A percentile compares a stretch with the other conserved stretches of the same genome.
These are phyloP conservation scores for Champsocephalus gunnari DNA, from an alignment of 2,797 vertebrate genomes.

Conservation along the genomic window DNA sequence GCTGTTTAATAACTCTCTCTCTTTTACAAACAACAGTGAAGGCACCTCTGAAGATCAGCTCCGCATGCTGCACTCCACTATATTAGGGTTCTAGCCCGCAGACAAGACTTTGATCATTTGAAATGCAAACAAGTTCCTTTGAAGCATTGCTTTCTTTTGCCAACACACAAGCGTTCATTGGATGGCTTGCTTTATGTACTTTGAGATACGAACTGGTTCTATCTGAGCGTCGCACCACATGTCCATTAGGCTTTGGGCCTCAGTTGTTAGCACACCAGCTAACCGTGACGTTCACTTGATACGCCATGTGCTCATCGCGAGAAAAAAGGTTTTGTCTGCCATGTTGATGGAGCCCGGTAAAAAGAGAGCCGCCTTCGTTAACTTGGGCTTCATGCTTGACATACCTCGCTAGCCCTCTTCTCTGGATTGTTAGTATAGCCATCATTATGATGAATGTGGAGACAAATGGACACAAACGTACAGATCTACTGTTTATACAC, in stretches of 20 bases:
- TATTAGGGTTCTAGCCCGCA: conserved; percentile 37
- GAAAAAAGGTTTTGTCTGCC: no score
- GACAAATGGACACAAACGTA: no score
- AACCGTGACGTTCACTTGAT: no score
- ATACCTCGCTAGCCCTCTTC: no score
- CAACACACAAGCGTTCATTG: conserved; percentile 44
- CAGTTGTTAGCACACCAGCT: no score
- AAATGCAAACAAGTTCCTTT: conserved; percentile 37
- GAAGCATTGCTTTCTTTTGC: conserved; percentile 44
- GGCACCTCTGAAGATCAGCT: conserved; percentile 9
- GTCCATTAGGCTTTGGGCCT: not conserved
- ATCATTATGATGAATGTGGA: no score
- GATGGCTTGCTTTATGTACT: conserved; percentile 23
- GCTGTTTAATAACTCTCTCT: not conserved
- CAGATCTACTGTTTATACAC: no score
- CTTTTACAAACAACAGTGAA: conserved; percentile 12
- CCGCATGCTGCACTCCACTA: not conserved
- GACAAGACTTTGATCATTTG: conserved; percentile 45
- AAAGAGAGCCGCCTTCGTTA: no score
- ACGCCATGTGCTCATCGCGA: no score
- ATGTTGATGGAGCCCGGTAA: no score
- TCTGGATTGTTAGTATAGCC: no score
- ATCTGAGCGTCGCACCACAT: conserved; percentile 9
- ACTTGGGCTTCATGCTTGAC: no score
- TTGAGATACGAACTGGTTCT: conserved; percentile 7